Conservation (phyloP, 53 echinoderm and acorn worm species). For the Arbacia lixula region DNA sequence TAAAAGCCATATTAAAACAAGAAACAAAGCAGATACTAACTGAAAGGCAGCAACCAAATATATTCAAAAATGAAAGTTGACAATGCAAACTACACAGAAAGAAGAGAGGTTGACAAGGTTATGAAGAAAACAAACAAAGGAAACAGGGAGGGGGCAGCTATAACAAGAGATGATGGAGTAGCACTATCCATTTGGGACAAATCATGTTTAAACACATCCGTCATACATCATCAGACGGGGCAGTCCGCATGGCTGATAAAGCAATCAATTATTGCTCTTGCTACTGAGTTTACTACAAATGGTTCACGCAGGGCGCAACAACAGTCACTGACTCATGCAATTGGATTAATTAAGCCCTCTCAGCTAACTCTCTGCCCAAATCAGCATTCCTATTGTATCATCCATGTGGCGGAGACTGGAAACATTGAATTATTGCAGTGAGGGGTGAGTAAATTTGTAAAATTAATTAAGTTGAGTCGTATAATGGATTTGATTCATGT, state of each 20-base stretch:
- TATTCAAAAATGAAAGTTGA: no score
- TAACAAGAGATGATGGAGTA: neutral
- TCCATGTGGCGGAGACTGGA: no score
- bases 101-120: neutral
- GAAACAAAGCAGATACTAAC: no score
- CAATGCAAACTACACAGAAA: no score
- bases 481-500: neutral
- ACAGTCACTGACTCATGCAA: constrained; percentile 6
- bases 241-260: neutral
- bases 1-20: no score
- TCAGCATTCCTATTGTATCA: neutral
- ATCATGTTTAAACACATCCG: constrained; percentile 20
- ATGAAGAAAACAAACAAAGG: neutral
- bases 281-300: neutral
- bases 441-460: no score
- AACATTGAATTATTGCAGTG: no score
- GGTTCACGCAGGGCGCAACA: neutral
- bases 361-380: neutral
- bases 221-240: neutral
- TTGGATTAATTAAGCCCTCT: constrained; percentile 31
- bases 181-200: neutral
- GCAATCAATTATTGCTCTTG: constrained; percentile 5
- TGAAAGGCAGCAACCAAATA: no score
- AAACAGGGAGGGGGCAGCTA: neutral
- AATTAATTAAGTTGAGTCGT: neutral